phyloP scores from a whole-genome alignment of 2,888 invertebrate genomes.

The Torymus aiolomorphi region DNA sequence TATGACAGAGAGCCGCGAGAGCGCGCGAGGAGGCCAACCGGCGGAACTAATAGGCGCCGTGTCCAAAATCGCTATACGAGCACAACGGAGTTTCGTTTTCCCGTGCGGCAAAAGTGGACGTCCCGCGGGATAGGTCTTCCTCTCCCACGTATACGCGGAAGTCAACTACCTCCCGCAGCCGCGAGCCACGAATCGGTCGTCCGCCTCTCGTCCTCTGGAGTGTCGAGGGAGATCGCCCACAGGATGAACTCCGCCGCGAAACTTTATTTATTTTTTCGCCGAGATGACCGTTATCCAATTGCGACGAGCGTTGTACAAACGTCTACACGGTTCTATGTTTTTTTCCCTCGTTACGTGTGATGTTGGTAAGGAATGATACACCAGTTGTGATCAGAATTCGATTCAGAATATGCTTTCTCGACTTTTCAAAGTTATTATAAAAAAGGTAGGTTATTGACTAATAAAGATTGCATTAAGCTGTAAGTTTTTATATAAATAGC shows the following conservation, averaged over 20 bases:
- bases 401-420: too few relatives aligned
- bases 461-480: too few relatives aligned
- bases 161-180: too few relatives aligned
- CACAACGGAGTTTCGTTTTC: background rate
- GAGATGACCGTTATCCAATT: slow-evolving; percentile 37
- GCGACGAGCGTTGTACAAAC: background rate
- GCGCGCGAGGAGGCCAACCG: background rate
- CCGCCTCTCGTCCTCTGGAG: too few relatives aligned
- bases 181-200: too few relatives aligned
- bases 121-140: slow-evolving; percentile 56
- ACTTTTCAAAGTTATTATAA: too few relatives aligned
- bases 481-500: too few relatives aligned
- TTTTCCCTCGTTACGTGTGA: background rate
- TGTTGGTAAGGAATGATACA: too few relatives aligned
- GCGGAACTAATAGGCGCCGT: slow-evolving; percentile 20
- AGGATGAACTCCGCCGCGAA: slow-evolving; percentile 7
- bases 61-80: background rate
- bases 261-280: slow-evolving; percentile 51
- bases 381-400: too few relatives aligned
- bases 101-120: slow-evolving; percentile 55
- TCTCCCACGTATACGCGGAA: background rate
- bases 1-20: too few relatives aligned
- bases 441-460: too few relatives aligned
- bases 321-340: background rate
- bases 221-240: background rate